Percentiles rank a stretch among this genome's conserved stretches.
These are phyloP conservation scores for Xiphophorus hellerii DNA, from an alignment of 2,113 vertebrate genomes.

Conservation along the genomic window DNA sequence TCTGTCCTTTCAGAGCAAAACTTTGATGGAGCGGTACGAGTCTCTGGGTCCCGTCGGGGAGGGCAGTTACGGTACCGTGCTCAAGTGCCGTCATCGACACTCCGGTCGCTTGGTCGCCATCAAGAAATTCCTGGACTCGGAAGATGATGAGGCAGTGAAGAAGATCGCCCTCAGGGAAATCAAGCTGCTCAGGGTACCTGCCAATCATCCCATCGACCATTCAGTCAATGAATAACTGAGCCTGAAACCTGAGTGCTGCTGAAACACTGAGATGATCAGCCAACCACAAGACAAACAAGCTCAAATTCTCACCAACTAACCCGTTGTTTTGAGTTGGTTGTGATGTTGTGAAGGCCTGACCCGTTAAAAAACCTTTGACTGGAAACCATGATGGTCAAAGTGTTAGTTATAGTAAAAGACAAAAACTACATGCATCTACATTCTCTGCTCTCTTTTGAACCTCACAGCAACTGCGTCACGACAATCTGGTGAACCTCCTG, in stretches of 20 bases:
- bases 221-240: neutral
- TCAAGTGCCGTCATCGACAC: constrained; percentile 86
- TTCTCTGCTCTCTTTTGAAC: neutral
- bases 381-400: too few relatives aligned
- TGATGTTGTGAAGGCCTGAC: neutral
- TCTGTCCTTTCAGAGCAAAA: neutral
- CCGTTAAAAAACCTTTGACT: neutral
- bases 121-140: constrained; percentile 90
- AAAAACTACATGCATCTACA: neutral
- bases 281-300: constrained; percentile 7
- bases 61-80: constrained; percentile 88
- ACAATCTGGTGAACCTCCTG: constrained; percentile 90
- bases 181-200: constrained; percentile 64
- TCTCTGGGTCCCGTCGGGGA: constrained; percentile 86
- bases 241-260: constrained; percentile 18
- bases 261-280: constrained; percentile 8
- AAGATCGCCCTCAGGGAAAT: constrained; percentile 81
- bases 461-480: constrained; percentile 88
- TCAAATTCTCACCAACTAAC: neutral
- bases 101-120: constrained; percentile 87
- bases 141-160: constrained; percentile 86
- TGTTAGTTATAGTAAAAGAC: neutral
- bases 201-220: neutral
- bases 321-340: neutral
- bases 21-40: constrained; percentile 83